Conservation (phyloP, 2,113 vertebrate genomes). For the Ellobius talpinus region DNA sequence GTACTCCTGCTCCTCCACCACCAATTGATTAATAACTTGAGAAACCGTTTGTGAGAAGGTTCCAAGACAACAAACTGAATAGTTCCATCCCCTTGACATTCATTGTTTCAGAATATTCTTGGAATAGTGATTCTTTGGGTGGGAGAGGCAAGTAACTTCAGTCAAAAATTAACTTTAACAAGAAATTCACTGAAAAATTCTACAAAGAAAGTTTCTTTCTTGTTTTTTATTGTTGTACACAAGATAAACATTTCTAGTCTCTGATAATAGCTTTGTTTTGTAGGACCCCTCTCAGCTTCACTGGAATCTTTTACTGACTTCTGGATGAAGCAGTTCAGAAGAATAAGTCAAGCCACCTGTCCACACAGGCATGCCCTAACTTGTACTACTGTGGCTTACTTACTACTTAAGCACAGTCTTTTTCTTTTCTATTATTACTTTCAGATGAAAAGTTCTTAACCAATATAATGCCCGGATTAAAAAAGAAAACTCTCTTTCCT, state of each 20-base stretch:
- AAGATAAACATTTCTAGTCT: background rate
- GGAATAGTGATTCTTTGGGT: background rate
- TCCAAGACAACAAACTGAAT: background rate
- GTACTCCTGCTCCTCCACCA: accelerated
- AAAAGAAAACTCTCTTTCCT: background rate
- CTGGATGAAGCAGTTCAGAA: background rate
- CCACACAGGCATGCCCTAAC: background rate
- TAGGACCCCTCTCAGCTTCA: background rate
- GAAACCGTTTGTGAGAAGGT: background rate
- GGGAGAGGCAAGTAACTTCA: background rate
- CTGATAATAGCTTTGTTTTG: background rate
- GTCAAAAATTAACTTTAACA: background rate
- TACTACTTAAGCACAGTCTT: background rate
- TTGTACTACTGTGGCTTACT: background rate
- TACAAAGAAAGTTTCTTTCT: background rate
- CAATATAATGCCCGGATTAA: background rate
- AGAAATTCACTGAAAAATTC: background rate
- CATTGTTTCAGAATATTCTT: background rate
- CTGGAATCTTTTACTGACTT: background rate
- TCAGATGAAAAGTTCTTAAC: slow-evolving; percentile 28
- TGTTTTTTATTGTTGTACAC: background rate
- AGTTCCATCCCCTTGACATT: background rate
- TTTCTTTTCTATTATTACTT: background rate
- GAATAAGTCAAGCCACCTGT: background rate
- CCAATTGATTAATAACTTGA: background rate